Base-by-base conservation (phyloP, 2,113 vertebrate genomes). In the Hassar affinis region DNA sequence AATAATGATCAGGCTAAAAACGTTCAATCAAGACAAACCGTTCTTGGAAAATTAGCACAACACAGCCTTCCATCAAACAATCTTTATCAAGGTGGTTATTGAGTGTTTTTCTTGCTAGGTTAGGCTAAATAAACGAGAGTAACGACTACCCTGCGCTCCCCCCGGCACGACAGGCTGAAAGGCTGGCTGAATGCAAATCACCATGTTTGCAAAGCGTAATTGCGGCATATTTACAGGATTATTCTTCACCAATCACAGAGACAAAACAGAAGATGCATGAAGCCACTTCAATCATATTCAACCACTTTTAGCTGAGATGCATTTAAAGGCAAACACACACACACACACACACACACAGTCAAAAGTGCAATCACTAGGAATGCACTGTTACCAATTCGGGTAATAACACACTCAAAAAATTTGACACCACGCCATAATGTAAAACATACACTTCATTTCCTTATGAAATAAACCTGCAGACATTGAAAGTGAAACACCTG, bases 201-300 rank as follows among this genome's bases (percentile, higher is more conserved):
- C 57, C 83, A 57, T 84, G 78, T 83, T 78, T 84, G 35, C 78
- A 57, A 69, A n/a, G 78, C 64, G 17, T 85, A 87, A 87, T 74
- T 87, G 84, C 47, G 81, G 62, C 81, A 81, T 78, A 81, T 87
- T 87, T 79, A 80, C 81, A 54, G 71, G 74, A 62, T 69, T 87
- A 83, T 79, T 85, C 79, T 83, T 85, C 64, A 69, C 64, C 83
- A 87, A 87, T 87, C 86, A 87, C 78, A 61, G 74, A 84, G 56
- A 85, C 81, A 85, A 87, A 87, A 84, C 71, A 80, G 77, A 87
- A 68, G 74, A 80, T 83, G 75, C 81, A 80, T 82, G 83, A 38
- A 81, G 75, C 61, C 68, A 78, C 82, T 84, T 76, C 72, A 85
- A 82, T 82, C 76, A 78, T 54, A 72, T 54, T 54, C 66, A 61